Evolutionary conservation across 2,113 vertebrate species (phyloP).

Genomic region (Ailurus styani): DNA sequence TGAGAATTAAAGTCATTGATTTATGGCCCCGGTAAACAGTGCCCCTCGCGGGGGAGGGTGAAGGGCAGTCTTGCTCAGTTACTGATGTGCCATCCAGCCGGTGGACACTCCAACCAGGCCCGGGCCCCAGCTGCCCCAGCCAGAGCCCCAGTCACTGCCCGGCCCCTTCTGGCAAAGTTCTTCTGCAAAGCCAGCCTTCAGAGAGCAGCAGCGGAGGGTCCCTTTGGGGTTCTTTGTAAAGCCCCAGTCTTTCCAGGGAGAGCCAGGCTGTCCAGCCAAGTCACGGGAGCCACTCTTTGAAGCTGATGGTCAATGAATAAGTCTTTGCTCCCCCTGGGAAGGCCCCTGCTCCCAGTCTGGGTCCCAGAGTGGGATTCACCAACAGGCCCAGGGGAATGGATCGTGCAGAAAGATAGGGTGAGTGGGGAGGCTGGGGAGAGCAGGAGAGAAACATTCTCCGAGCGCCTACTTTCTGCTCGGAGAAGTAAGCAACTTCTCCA

Average conservation of each 20-base stretch:
- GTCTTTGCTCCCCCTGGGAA: conserved; percentile 59
- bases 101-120: not conserved
- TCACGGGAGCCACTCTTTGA: not conserved
- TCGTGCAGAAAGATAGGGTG: not conserved
- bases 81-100: not conserved
- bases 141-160: not conserved
- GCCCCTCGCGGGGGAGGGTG: not conserved
- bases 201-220: accelerated
- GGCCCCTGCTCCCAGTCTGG: conserved; percentile 46
- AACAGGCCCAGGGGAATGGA: conserved; percentile 48
- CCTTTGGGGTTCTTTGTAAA: not conserved
- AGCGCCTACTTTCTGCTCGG: not conserved
- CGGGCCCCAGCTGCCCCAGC: not conserved
- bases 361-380: conserved; percentile 30
- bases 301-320: conserved; percentile 22
- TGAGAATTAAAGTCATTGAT: not conserved
- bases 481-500: not conserved
- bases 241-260: not conserved
- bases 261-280: not conserved
- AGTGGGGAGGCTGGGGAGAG: not conserved
- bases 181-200: not conserved
- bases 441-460: not conserved
- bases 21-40: not conserved
- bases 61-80: not conserved
- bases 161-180: not conserved